These are phyloP conservation scores for Cataglyphis altisquamis DNA, from an alignment of 2,888 invertebrate species.

Conservation along the genomic window DNA sequence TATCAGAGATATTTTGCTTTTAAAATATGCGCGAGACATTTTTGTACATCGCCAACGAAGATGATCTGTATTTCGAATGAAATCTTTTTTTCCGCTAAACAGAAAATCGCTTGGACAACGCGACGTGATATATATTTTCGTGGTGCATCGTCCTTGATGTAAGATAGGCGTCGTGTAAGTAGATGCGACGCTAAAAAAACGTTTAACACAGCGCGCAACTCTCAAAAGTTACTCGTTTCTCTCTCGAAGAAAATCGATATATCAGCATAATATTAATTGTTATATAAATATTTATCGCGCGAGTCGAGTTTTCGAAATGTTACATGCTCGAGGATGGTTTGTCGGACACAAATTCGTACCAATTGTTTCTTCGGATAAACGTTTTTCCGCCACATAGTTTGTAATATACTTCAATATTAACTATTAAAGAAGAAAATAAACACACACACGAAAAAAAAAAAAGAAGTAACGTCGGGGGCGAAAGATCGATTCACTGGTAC, in stretches of 20 bases:
- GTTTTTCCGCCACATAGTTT: conserved; percentile 75
- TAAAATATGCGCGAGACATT: not conserved
- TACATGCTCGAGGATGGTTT: conserved; percentile 65
- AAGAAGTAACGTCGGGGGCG: not conserved
- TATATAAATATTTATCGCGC: conserved; percentile 65
- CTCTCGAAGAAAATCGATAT: conserved; percentile 62
- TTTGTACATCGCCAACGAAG: not conserved
- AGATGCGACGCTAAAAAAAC: not conserved
- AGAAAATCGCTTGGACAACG: not conserved
- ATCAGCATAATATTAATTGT: conserved; percentile 72
- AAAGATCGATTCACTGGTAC: conserved; percentile 57
- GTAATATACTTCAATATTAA: conserved; percentile 79
- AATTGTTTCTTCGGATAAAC: conserved; percentile 73
- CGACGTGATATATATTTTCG: not conserved
- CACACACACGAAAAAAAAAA: not conserved
- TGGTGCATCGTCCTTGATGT: conserved; percentile 61
- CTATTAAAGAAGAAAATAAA: conserved; percentile 6
- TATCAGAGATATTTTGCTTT: not conserved
- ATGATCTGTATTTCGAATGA: not conserved
- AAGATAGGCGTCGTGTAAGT: conserved; percentile 40
- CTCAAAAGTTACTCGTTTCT: conserved; percentile 66
- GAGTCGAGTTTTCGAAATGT: conserved; percentile 67
- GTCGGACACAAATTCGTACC: conserved; percentile 58
- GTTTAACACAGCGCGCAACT: conserved; percentile 34
- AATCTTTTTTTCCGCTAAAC: not conserved